Conservation (phyloP, 2,797 vertebrate genomes). For the Dermochelys coriacea region DNA sequence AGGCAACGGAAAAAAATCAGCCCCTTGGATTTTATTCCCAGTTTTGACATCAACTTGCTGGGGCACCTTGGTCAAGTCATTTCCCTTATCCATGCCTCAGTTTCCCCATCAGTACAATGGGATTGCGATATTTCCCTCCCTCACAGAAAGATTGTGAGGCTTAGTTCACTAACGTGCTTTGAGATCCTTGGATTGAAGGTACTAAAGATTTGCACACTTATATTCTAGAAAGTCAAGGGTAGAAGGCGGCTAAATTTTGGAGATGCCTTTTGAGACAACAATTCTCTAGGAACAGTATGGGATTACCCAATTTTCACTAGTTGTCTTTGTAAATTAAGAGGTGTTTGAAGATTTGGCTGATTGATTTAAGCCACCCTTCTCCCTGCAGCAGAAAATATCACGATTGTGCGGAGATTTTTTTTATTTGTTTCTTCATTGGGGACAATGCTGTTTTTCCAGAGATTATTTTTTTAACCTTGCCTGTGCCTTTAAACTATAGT, state of each 20-base stretch:
- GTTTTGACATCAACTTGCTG: conserved; percentile 24
- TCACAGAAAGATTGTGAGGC: conserved; percentile 23
- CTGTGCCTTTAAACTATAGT: neutral
- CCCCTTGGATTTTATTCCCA: conserved; percentile 44
- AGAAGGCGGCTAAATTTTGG: neutral
- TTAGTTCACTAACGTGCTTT: neutral
- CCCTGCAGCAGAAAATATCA: neutral
- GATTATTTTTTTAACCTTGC: neutral
- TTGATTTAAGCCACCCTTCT: neutral
- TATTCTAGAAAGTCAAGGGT: neutral
- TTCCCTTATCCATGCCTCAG: conserved; percentile 12
- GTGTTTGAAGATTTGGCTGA: neutral
- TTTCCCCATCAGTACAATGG: conserved; percentile 12
- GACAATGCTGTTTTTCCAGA: neutral
- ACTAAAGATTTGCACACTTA: neutral
- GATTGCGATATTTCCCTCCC: conserved; percentile 32
- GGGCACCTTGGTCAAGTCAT: neutral
- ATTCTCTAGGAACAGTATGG: neutral
- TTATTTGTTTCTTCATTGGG: neutral
- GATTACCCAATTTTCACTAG: neutral
- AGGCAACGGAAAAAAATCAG: neutral
- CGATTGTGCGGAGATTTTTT: neutral
- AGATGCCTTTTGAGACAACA: neutral
- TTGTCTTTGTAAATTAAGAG: neutral
- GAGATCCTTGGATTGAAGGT: neutral